phyloP scores from a whole-genome alignment of 35 echinoderm and acorn worm species.

The Patiria miniata region DNA sequence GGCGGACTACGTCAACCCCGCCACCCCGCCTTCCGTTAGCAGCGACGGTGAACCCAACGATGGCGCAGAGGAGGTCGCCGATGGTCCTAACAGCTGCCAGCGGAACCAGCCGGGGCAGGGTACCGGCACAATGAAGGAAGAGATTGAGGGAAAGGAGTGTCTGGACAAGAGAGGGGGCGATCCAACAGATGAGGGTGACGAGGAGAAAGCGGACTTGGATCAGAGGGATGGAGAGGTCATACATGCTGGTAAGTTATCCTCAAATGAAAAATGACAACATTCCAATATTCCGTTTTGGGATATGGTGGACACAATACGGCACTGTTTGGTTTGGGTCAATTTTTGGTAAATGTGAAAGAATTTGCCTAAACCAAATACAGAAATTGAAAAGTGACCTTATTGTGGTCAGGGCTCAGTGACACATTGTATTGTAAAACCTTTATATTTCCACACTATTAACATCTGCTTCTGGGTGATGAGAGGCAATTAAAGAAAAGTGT shows the following conservation, averaged over 20 bases:
- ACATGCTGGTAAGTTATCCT: conserved; percentile 49
- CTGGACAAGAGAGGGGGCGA: conserved; percentile 1
- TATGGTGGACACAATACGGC: too few species aligned
- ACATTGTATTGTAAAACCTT: too few species aligned
- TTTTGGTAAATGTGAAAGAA: too few species aligned
- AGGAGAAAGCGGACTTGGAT: conserved; percentile 25
- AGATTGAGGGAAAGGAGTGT: neutral
- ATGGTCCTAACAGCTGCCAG: neutral
- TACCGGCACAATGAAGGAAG: neutral
- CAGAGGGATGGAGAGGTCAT: conserved; percentile 52
- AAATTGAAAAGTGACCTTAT: too few species aligned
- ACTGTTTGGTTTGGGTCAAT: too few species aligned
- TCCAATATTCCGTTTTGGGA: too few species aligned
- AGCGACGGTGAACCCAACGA: conserved; percentile 16
- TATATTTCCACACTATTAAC: too few species aligned
- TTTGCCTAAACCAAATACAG: too few species aligned
- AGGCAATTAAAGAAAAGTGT: neutral
- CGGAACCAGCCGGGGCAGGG: conserved; percentile 4
- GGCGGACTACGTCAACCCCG: conserved; percentile 66
- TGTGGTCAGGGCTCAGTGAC: too few species aligned
- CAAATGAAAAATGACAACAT: too few species aligned
- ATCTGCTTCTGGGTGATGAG: too few species aligned
- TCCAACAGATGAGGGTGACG: conserved; percentile 21
- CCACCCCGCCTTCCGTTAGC: neutral
- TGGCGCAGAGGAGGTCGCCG: conserved; percentile 1